Conservation (phyloP, 2,113 vertebrate genomes). For the Ciconia stormi region DNA sequence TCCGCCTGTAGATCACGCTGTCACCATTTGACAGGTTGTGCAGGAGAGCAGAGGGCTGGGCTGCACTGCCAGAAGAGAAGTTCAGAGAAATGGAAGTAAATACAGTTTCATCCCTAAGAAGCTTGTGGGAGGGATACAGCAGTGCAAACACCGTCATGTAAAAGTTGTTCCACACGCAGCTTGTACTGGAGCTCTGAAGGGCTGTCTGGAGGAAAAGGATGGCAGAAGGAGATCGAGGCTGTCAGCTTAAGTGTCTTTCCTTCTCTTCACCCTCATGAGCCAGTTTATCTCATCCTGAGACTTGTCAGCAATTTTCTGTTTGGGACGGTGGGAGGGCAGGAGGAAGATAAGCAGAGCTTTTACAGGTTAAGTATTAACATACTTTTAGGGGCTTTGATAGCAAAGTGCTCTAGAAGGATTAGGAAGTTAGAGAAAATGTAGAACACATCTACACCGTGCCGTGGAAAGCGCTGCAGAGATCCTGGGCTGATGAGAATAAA, state of each 20-base stretch:
- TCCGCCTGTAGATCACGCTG: conserved; percentile 1
- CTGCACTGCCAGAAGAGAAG: background rate
- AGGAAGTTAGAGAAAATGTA: background rate
- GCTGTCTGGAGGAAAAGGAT: background rate
- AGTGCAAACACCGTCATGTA: background rate
- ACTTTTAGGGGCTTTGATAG: background rate
- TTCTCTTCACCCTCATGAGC: background rate
- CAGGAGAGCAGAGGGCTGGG: background rate
- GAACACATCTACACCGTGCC: background rate
- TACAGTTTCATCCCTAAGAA: conserved; percentile 18
- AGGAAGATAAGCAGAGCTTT: conserved; percentile 38
- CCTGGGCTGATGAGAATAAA: background rate
- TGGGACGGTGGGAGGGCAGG: conserved; percentile 14
- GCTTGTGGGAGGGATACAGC: background rate
- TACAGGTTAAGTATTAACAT: conserved; percentile 25
- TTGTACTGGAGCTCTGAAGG: background rate
- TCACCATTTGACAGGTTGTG: conserved; percentile 28
- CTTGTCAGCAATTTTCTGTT: conserved; percentile 50
- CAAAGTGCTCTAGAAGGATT: background rate
- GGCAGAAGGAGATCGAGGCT: conserved; percentile 10
- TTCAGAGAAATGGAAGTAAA: background rate
- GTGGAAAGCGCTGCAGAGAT: background rate
- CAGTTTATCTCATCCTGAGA: conserved; percentile 45
- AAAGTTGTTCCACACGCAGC: background rate
- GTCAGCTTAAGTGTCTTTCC: conserved; percentile 40